A percentile compares a stretch with the other conserved stretches of the same genome.
These are phyloP conservation scores for Cremastinae sp. DNA, from an alignment of 2,888 invertebrate species.

Conservation along the genomic window DNA sequence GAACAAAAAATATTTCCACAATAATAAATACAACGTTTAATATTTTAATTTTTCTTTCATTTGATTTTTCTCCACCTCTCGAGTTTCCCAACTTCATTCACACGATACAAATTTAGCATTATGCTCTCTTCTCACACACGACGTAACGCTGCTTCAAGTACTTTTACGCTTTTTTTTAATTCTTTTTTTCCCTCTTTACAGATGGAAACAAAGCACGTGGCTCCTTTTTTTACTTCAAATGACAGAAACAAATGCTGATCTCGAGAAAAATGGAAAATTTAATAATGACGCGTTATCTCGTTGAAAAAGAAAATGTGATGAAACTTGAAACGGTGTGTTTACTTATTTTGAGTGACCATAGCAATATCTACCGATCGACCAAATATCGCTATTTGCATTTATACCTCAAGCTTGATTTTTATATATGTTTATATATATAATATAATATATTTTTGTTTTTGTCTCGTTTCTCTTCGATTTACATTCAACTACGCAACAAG, in stretches of 20 bases:
- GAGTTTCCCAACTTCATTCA: background rate
- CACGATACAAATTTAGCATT: slow-evolving; percentile 20
- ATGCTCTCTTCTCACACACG: slow-evolving; percentile 8
- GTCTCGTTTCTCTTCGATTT: slow-evolving; percentile 48
- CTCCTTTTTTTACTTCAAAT: background rate
- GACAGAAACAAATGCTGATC: background rate
- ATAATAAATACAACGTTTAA: too few relatives aligned
- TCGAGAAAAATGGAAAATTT: slow-evolving; percentile 15
- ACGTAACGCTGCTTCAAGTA: slow-evolving; percentile 20
- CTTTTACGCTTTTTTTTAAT: slow-evolving; percentile 24
- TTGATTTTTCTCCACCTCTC: too few relatives aligned
- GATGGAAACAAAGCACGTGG: slow-evolving; percentile 8
- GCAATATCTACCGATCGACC: slow-evolving; percentile 35
- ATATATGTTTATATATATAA: slow-evolving; percentile 31
- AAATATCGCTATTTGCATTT: slow-evolving; percentile 30
- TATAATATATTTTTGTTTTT: slow-evolving; percentile 46
- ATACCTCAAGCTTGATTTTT: slow-evolving; percentile 39
- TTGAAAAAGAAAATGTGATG: slow-evolving; percentile 29
- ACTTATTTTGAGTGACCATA: slow-evolving; percentile 35
- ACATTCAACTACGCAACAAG: slow-evolving; percentile 61
- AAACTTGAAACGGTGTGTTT: slow-evolving; percentile 33
- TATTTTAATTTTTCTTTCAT: too few relatives aligned
- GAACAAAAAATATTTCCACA: background rate
- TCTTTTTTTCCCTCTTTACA: background rate
- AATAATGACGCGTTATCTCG: slow-evolving; percentile 17